These are phyloP conservation scores for Anabacerthia variegaticeps DNA, from an alignment of 2,797 vertebrate species.

Conservation along the genomic window DNA sequence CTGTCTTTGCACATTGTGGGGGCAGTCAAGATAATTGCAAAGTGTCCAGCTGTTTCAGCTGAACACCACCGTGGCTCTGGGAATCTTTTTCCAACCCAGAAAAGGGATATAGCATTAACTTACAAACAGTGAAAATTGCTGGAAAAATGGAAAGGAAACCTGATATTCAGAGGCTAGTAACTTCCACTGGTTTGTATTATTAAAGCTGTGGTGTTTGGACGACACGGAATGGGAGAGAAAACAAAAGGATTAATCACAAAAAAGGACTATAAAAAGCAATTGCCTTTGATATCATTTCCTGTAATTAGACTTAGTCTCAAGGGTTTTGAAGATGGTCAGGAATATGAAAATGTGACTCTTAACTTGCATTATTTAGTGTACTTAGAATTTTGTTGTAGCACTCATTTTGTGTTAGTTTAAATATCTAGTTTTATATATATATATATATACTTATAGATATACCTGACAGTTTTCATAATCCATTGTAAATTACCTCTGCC, in stretches of 20 bases:
- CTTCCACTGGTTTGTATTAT: constrained; percentile 4
- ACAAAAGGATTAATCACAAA: constrained; percentile 11
- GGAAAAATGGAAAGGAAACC: constrained; percentile 45
- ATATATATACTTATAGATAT: background rate
- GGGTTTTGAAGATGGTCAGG: background rate
- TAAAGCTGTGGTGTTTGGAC: constrained; percentile 31
- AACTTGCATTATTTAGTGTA: background rate
- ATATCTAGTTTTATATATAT: background rate
- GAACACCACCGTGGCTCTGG: constrained; percentile 39
- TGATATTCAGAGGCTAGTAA: constrained; percentile 1
- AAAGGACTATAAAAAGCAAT: background rate
- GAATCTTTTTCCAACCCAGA: constrained; percentile 46
- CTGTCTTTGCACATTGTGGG: constrained; percentile 46
- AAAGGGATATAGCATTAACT: constrained; percentile 63
- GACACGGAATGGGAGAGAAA: background rate
- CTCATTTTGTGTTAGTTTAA: background rate
- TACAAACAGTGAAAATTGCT: constrained; percentile 72
- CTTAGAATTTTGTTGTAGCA: constrained; percentile 23
- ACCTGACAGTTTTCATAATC: constrained; percentile 63
- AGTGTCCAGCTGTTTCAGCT: constrained; percentile 71
- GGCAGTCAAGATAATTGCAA: constrained; percentile 67
- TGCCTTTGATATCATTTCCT: constrained; percentile 60
- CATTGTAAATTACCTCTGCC: constrained; percentile 81
- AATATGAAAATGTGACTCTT: background rate
- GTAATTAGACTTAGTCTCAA: constrained; percentile 39